Evolutionary conservation across 2,113 vertebrate genomes (phyloP).

Genomic region (Hippocampus barbouri): DNA sequence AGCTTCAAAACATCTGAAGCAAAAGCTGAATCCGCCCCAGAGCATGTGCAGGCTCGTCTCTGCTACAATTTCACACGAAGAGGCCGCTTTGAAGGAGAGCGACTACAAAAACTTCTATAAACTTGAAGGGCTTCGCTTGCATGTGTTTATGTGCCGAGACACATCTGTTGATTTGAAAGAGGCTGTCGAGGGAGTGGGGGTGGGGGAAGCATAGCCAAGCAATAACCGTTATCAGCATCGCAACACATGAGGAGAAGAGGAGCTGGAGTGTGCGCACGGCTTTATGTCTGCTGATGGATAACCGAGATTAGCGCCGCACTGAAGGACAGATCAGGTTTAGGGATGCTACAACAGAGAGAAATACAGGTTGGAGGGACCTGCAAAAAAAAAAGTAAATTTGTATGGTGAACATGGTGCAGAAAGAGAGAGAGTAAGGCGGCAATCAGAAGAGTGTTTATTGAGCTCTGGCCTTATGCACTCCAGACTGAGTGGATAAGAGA

Average conservation of each 20-base stretch:
- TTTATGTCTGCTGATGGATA: constrained; percentile 56
- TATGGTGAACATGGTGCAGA: constrained; percentile 26
- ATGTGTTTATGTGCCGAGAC: constrained; percentile 36
- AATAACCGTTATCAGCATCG: constrained; percentile 59
- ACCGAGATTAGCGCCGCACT: constrained; percentile 53
- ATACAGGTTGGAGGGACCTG: not conserved
- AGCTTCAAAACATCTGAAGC: constrained; percentile 42
- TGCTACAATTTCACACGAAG: constrained; percentile 33
- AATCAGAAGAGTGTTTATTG: constrained; percentile 53
- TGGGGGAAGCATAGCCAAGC: constrained; percentile 55
- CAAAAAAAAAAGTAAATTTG: not conserved
- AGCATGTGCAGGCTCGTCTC: constrained; percentile 31
- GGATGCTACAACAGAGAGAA: constrained; percentile 17
- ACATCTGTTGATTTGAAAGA: constrained; percentile 68
- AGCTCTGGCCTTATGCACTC: constrained; percentile 43
- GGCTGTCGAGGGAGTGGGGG: constrained; percentile 38
- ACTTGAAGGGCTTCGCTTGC: constrained; percentile 38
- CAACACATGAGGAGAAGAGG: constrained; percentile 46
- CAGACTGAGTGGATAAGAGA: constrained; percentile 48
- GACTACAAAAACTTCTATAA: constrained; percentile 55
- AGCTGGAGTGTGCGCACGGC: constrained; percentile 28
- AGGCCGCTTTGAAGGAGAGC: constrained; percentile 42
- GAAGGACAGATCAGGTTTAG: constrained; percentile 22
- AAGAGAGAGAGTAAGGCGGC: constrained; percentile 27
- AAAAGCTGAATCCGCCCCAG: constrained; percentile 38